Conservation (phyloP, 1,140 invertebrate species). For the Temnothorax curvispinosus region DNA sequence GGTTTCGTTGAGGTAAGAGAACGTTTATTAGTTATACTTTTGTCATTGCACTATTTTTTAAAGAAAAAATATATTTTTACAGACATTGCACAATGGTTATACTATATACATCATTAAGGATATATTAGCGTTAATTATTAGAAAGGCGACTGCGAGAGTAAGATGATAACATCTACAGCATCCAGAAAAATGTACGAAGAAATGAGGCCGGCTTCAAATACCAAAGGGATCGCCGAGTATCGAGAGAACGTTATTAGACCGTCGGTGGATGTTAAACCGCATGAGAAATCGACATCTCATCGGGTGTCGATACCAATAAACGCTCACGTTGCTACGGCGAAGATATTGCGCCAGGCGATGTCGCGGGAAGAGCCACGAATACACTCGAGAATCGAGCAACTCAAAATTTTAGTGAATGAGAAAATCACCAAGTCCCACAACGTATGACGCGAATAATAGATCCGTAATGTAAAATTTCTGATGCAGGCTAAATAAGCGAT, state of each 20-base stretch:
- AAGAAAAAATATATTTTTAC: neutral
- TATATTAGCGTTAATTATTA: constrained; percentile 1
- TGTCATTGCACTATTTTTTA: neutral
- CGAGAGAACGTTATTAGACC: neutral
- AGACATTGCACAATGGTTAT: neutral
- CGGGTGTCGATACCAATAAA: neutral
- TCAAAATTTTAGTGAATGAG: neutral
- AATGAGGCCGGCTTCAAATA: neutral
- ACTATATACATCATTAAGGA: neutral
- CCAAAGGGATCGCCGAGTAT: neutral
- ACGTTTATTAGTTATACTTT: too few relatives aligned
- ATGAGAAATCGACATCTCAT: neutral
- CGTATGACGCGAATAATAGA: neutral
- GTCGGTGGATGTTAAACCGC: neutral
- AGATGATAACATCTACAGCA: neutral
- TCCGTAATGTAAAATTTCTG: neutral
- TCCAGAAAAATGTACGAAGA: neutral
- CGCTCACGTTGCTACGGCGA: neutral
- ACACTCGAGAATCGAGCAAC: neutral
- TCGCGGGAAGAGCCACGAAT: neutral
- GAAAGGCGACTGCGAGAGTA: neutral
- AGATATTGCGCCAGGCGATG: neutral
- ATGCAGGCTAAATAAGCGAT: neutral
- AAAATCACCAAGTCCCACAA: neutral
- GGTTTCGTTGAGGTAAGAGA: neutral